Conservation (phyloP, 2,113 vertebrate species). For the Manacus vitellinus region DNA sequence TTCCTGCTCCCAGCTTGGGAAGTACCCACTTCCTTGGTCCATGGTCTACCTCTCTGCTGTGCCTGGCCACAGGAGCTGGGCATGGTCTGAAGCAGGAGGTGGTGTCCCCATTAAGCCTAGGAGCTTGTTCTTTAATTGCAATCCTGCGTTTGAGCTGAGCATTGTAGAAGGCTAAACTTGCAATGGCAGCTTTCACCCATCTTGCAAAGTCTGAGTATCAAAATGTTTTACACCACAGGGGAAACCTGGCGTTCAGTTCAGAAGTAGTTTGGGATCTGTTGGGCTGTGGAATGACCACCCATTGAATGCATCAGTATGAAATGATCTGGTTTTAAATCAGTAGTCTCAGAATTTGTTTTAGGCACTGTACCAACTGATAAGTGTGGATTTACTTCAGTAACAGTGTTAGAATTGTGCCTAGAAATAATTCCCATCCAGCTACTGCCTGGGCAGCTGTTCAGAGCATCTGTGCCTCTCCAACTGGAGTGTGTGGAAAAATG, state of each 20-base stretch:
- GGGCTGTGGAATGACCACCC: neutral
- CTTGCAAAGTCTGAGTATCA: neutral
- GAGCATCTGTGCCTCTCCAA: neutral
- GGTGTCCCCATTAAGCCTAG: rapidly evolving
- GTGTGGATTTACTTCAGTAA: neutral
- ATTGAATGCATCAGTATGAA: neutral
- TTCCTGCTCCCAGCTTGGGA: neutral
- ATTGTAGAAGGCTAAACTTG: neutral
- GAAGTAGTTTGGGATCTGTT: neutral
- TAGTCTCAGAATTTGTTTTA: neutral
- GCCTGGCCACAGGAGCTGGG: neutral
- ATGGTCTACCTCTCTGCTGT: neutral
- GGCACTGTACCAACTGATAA: neutral
- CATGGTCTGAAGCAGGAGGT: neutral
- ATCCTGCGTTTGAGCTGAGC: neutral
- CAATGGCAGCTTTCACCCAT: neutral
- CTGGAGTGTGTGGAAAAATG: neutral
- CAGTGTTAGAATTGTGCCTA: neutral
- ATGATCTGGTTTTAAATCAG: neutral
- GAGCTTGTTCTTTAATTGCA: neutral
- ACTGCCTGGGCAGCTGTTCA: neutral
- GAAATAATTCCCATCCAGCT: neutral
- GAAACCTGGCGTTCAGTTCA: neutral
- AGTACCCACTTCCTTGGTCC: neutral
- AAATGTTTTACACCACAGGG: neutral